A percentile compares a stretch with the other conserved stretches of the same genome.
Conservation (phyloP, 2,113 vertebrate species). For the Centropus unirufus region DNA sequence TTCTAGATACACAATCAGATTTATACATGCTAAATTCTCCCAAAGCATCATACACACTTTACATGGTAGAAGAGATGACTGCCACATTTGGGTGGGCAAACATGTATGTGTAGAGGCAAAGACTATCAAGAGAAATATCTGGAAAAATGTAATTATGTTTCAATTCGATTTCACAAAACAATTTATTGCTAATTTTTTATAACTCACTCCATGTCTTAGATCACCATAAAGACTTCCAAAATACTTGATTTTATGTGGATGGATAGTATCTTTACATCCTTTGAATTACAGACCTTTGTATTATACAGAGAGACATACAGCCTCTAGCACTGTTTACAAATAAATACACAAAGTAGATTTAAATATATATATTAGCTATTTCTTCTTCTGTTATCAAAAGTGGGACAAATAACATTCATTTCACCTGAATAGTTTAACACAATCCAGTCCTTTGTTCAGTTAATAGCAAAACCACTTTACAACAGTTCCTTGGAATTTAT, state of each 20-base stretch:
- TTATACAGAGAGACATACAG: not conserved
- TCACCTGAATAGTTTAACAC: not conserved
- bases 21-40: not conserved
- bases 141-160: not conserved
- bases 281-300: not conserved
- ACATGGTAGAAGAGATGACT: not conserved
- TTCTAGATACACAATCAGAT: not conserved
- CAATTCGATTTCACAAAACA: not conserved
- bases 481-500: conserved; percentile 54
- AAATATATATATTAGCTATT: not conserved
- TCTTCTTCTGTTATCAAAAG: not conserved
- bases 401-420: not conserved
- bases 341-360: not conserved
- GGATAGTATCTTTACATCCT: not conserved
- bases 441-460: conserved; percentile 35
- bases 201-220: not conserved
- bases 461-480: conserved; percentile 57
- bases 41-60: not conserved
- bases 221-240: not conserved
- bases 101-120: not conserved
- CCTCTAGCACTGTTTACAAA: conserved; percentile 1
- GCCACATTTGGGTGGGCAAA: not conserved
- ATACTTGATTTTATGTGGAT: not conserved
- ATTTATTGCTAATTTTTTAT: not conserved
- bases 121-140: not conserved